A percentile compares a stretch with the other conserved stretches of the same genome.
Evolutionary conservation across 2,113 vertebrate species (phyloP).

Genomic region (Chrysochloris asiatica): DNA sequence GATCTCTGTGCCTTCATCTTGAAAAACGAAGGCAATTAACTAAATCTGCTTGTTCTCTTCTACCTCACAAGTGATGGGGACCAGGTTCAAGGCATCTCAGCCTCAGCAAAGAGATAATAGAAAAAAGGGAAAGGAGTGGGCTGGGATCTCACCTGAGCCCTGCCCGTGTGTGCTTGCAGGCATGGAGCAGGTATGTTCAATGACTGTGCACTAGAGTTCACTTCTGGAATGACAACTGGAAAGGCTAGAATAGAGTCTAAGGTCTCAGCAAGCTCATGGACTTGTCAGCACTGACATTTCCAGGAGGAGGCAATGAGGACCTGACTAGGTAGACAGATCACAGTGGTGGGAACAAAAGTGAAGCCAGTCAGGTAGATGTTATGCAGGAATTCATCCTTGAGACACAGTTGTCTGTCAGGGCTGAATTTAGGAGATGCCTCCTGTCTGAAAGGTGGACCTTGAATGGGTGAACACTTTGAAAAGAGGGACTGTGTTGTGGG

Average conservation of each 20-base stretch:
- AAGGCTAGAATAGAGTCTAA: background rate
- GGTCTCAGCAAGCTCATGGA: background rate
- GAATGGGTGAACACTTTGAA: background rate
- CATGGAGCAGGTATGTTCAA: no score
- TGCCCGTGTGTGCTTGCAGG: background rate
- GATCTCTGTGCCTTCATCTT: background rate
- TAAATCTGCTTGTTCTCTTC: background rate
- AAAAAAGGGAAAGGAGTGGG: background rate
- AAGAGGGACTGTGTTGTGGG: background rate
- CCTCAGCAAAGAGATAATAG: background rate
- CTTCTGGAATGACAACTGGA: background rate
- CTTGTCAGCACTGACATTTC: background rate
- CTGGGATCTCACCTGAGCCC: background rate
- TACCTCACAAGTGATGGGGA: background rate
- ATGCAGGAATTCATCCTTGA: background rate
- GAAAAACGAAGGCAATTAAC: background rate
- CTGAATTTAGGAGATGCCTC: background rate
- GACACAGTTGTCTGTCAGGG: background rate
- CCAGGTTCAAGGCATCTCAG: background rate
- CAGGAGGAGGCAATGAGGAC: background rate
- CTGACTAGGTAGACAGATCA: background rate
- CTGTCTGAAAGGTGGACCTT: background rate
- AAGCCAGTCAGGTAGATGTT: background rate
- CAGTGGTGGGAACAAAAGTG: background rate
- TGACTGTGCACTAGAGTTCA: background rate